phyloP scores from a whole-genome alignment of 2,113 vertebrate species.

The Siniperca knerii region DNA sequence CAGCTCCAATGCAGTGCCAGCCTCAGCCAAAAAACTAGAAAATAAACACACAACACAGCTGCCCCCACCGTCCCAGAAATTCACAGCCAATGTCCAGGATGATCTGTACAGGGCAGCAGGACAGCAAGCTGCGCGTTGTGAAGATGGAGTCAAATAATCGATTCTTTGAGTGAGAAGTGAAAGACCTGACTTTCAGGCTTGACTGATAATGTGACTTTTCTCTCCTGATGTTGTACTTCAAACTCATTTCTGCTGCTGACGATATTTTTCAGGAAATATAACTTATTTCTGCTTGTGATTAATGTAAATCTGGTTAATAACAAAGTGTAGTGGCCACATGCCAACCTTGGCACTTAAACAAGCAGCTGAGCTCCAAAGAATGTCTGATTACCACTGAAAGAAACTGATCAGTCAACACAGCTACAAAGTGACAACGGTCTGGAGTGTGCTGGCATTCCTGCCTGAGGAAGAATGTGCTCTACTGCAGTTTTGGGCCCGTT shows the following conservation, averaged over 20 bases:
- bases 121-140: background rate
- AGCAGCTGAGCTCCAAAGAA: background rate
- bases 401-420: background rate
- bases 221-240: background rate
- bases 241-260: background rate
- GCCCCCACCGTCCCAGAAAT: background rate
- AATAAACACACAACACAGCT: background rate
- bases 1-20: conserved; percentile 26
- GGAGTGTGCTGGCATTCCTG: background rate
- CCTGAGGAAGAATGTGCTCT: background rate
- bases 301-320: background rate
- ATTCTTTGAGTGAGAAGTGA: background rate
- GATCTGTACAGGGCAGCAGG: background rate
- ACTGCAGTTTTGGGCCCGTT: background rate
- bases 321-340: background rate
- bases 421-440: conserved; percentile 1
- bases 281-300: background rate
- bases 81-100: background rate
- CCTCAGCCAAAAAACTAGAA: conserved; percentile 7
- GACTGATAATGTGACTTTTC: background rate
- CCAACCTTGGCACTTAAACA: background rate
- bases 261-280: background rate
- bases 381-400: background rate
- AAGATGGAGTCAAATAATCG: background rate
- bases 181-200: background rate